Evolutionary conservation across 2,797 vertebrate genomes (phyloP).

Genomic region (Myiothlypis coronata): DNA sequence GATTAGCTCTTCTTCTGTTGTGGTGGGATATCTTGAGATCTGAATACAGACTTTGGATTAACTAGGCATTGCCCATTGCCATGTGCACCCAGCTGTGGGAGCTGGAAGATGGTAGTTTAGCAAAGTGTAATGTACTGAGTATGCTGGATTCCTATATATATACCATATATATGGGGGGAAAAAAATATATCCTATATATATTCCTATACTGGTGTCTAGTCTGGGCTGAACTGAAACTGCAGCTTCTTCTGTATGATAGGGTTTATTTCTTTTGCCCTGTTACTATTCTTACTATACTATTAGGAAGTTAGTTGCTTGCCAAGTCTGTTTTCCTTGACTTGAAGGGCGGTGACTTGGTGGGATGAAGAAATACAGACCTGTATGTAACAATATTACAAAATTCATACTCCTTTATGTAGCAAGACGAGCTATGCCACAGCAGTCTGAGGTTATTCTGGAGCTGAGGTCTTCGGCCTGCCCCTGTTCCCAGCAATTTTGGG

Average conservation of each 20-base stretch:
- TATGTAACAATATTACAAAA: rapidly evolving
- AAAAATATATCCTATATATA: no score
- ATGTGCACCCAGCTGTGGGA: not conserved
- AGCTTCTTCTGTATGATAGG: not conserved
- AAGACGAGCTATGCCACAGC: not conserved
- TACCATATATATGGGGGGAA: not conserved
- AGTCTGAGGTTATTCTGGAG: not conserved
- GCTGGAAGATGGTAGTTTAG: not conserved
- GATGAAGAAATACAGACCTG: not conserved
- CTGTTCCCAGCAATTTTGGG: not conserved
- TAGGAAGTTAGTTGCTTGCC: rapidly evolving
- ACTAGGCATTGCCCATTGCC: not conserved
- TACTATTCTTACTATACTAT: not conserved
- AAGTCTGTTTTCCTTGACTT: not conserved
- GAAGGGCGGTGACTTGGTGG: not conserved
- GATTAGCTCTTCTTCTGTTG: not conserved
- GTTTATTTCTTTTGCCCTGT: not conserved
- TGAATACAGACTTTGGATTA: not conserved
- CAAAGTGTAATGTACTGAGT: not conserved
- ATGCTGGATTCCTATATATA: not conserved
- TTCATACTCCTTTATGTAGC: not conserved
- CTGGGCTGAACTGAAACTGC: not conserved
- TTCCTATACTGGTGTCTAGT: not conserved
- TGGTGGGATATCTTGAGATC: not conserved
- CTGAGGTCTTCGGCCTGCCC: not conserved